Evolutionary conservation across 1,140 invertebrate species (phyloP), one percentile per base, ranked within the genome.

Genomic region (Caenorhabditis remanei): DNA sequence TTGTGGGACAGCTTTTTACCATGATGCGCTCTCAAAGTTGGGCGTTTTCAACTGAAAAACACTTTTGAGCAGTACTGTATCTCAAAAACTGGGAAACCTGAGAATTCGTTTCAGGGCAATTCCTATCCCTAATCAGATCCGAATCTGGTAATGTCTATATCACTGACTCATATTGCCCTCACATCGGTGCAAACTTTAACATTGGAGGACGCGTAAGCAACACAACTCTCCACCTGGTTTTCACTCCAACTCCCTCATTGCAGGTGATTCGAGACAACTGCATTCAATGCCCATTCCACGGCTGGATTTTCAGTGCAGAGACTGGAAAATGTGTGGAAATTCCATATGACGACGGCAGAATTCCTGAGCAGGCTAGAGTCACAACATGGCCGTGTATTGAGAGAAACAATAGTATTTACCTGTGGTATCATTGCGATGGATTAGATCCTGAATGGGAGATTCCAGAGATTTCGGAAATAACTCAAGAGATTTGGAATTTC

Each of bases 221-320:
- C 67, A 32, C n/a, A n/a, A n/a, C 13, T 55, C 0, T 83, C 5
- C 13, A 53, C 13, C 55, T n/a, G 4, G 16, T 55, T 4, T 16
- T 13, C 14, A 1, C 32, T 32, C 32, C 55, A 55, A n/a, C 67
- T 3, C 55, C 16, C 13, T 14, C 50, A 9, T 86, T 85, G 0
- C 93, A 93, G 0, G 96, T 96, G 0, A 94, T 94, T 46, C 95
- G 95, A 0, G 95, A 96, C 82, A 90, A 93, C 86, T 96, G 96
- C 90, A 94, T 97, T 7, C 95, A 96, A 90, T 97, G 96, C 91
- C 96, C 96, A 0, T 97, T 97, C 93, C 96, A 97, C 89, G 95
- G 95, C 75, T 97, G 96, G 96, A 93, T 93, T 46, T 97, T 97
- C 92, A 93, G 94, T 40, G 96, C 95, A 0, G 92, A 93, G 24